Evolutionary conservation across 2,888 invertebrate genomes (phyloP), one percentile per base, ranked within the genome.

Genomic region (Scotopteryx bipunctaria): DNA sequence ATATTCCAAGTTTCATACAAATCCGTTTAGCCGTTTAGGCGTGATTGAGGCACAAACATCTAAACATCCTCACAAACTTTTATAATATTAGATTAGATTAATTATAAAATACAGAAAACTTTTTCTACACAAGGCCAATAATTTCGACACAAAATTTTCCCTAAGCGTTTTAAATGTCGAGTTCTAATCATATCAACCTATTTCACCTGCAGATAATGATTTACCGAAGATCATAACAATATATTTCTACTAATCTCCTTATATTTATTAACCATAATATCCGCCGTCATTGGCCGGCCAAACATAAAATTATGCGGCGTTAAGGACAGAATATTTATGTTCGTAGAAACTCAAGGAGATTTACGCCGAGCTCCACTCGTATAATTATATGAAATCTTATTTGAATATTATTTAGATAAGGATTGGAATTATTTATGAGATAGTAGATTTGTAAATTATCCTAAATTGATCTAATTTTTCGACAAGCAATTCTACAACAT

Each of bases 201-300:
- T 27, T 11, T 25, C 3, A 25, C 11, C 5, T n/a, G n/a, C n/a
- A 46, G 35, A 45, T 43, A 50, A 52, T 31, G 55, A 58, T 56
- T 55, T 51, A 57, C 50, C 40, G 35, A 17, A 47, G 43, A 40
- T 46, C 32, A 50, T 54, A 53, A 54, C 49, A 58, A 55, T 57
- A 52, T 51, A 36, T 57, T 43, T 19, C 38, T 25, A 43, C 43
- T 59, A 60, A 60, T 54, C 53, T 60, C 46, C 33, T 37, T 29
- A 59, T 57, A 61, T 59, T 55, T 60, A 61, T 55, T 57, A 59
- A 55, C 53, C 52, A 50, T 41, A 25, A 45, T 52, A 47, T 55
- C 55, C 33, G 49, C 38, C 11, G 35, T 37, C 40, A 61, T 61
- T 62, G 61, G 59, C 19, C 49, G 42, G 49, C 52, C 27, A 38